Conservation (phyloP, 2,888 invertebrate genomes). For the Papilio elwesi region DNA sequence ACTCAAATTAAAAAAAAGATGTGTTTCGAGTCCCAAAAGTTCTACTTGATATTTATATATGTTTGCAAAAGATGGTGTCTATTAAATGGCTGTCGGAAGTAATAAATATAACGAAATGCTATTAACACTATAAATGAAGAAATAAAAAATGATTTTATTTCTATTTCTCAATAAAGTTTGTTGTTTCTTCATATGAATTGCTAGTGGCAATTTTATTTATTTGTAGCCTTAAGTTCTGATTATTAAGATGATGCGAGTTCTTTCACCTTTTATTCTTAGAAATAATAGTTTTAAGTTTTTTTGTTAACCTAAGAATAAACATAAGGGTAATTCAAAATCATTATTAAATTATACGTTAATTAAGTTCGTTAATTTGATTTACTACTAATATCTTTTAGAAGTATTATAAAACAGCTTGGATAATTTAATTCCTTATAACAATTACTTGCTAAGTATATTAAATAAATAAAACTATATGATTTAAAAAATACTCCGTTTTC, state of each 20-base stretch:
- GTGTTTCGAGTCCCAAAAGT: no score
- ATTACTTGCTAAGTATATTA: conserved; percentile 5
- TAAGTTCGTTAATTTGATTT: conserved; percentile 1
- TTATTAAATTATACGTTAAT: not conserved
- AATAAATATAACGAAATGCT: not conserved
- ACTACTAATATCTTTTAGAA: not conserved
- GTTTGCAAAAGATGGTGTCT: not conserved
- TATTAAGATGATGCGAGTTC: no score
- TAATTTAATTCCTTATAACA: not conserved
- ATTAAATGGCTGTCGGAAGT: not conserved
- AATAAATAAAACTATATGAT: no score
- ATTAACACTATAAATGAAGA: not conserved
- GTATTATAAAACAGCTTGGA: not conserved
- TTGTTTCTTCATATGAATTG: conserved; percentile 3
- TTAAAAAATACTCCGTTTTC: no score
- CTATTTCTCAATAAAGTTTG: conserved; percentile 2
- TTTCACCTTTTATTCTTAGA: conserved; percentile 21
- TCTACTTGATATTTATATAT: no score
- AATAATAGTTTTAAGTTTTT: conserved; percentile 25
- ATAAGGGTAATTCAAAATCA: conserved; percentile 3
- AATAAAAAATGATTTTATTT: not conserved
- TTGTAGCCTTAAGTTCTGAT: conserved; percentile 32
- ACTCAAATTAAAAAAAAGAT: no score
- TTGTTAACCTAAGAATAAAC: conserved; percentile 32
- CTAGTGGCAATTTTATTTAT: conserved; percentile 29